Base-by-base conservation (phyloP, 2,888 invertebrate genomes). In the Parnassius smintheus region DNA sequence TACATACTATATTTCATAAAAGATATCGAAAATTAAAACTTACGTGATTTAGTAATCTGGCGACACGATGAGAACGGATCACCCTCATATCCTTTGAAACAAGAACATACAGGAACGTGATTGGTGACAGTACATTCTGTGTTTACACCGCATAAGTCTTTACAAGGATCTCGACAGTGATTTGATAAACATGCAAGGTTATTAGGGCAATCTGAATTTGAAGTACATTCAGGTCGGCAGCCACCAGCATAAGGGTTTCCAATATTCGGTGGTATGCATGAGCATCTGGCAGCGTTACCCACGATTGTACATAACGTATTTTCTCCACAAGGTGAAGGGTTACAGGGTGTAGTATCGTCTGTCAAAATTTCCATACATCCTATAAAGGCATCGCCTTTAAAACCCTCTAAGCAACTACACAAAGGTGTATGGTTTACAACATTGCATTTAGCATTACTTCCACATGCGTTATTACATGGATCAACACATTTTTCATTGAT, bases 211-310 rank as follows among this genome's bases (percentile, higher is more conserved):
- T 97, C 97, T 0, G 96, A 94, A 80, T 95, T 96, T 68, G 95
- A 94, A 11, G 95, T 94, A 82, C 97, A 97, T 86, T 97, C 97
- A 2, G 97, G 97, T 67, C 95, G 93, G 76, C 97, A 98, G 45
- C 97, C 97, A 18, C 96, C 95, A 13, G 94, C 93, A 77, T 96
- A 97, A 4, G 97, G 97, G 88, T 98, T 96, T 9, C 97, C 97
- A 67, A 96, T 94, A 75, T 97, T 96, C 3, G 97, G 97, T 64
- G 97, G 96, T 76, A 97, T 96, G 76, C 97, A 98, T n/a, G 93
- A 93, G 80, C 98, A 98, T 70, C 94, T 94, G 0, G 95, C 94
- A 42, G 92, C 88, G 18, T 95, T 94, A 72, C 95, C 94, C 2
- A 93, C 88, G 42, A 94, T 94, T 0, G 94, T 93, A 77, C 97